These are phyloP conservation scores for Artemia franciscana DNA, from an alignment of 1,140 invertebrate species.

Conservation along the genomic window DNA sequence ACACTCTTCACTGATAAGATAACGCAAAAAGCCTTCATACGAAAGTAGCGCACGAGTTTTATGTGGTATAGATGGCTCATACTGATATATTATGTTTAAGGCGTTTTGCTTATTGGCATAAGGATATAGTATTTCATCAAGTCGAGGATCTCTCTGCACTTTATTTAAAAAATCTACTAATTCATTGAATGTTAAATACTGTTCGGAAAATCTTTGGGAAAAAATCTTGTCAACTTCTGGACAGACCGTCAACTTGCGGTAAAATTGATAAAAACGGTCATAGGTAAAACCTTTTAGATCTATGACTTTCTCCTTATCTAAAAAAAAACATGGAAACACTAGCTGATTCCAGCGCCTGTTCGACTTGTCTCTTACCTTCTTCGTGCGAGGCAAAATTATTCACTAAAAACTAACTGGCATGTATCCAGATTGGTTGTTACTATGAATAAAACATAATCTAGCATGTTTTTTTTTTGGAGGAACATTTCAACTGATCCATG, in stretches of 20 bases:
- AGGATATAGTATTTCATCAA: conserved; percentile 92
- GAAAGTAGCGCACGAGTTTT: conserved; percentile 40
- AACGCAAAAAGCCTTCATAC: conserved; percentile 77
- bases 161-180: conserved; percentile 87
- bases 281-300: conserved; percentile 64
- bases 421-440: conserved; percentile 61
- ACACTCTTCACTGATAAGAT: conserved; percentile 85
- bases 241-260: conserved; percentile 63
- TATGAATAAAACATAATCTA: conserved; percentile 53
- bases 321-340: conserved; percentile 26
- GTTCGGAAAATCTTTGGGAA: conserved; percentile 43
- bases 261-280: conserved; percentile 81
- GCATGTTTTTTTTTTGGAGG: conserved; percentile 72
- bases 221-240: conserved; percentile 74
- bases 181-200: conserved; percentile 60
- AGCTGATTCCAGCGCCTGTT: conserved; percentile 66
- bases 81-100: conserved; percentile 65
- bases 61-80: conserved; percentile 69
- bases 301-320: conserved; percentile 40
- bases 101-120: conserved; percentile 65
- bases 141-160: conserved; percentile 78
- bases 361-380: conserved; percentile 75
- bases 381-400: conserved; percentile 55
- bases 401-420: conserved; percentile 42
- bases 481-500: conserved; percentile 68